Evolutionary conservation across 92 coral and sea anemone genomes (phyloP), one percentile per base, ranked within the genome.

Genomic region (Epizoanthus rinbou): DNA sequence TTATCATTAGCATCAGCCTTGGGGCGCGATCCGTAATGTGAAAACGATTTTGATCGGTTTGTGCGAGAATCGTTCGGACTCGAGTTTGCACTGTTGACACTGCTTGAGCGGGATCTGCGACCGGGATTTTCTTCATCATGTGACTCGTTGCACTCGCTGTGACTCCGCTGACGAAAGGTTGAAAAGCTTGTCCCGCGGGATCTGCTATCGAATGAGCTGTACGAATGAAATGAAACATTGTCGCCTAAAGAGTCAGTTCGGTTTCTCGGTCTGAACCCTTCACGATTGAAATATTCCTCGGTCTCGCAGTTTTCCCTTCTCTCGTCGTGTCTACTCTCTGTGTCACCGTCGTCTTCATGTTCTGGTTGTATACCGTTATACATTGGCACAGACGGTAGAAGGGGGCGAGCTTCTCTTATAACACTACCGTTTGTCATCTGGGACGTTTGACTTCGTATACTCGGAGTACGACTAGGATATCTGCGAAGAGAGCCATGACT

Each of bases 391-490:
- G 82, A 76, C 5, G 58, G 76, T 8, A 76, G 18, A 19, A 76
- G 82, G 0, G 82, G 82, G 18, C 82, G 57, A 5, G 56, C 64
- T 43, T 76, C 82, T 60, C 82, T 59, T 18, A 37, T 76, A 37
- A 76, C 41, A 60, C 82, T 76, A 15, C 69, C 64, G 17, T 76
- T 76, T 37, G 82, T 60, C 35, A 67, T 71, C 35, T 82, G 88
- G 85, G 89, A 91, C 13, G 84, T 80, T 41, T 80, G 75, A 50
- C 93, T 91, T 60, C 91, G 85, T 63, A 76, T 23, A 41, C 98
- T 92, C n/a, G 93, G 58, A 3, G 95, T 72, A 39, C 91, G 86
- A 69, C 91, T 75, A n/a, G 91, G 91, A n/a, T 80, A 60, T 33
- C 91, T 84, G n/a, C 63, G 75, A 31, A 79, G 82, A 56, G 91